Percentiles rank a stretch among this genome's conserved stretches.
phyloP scores from a whole-genome alignment of 2,113 vertebrate species.

The Dasyurus viverrinus region DNA sequence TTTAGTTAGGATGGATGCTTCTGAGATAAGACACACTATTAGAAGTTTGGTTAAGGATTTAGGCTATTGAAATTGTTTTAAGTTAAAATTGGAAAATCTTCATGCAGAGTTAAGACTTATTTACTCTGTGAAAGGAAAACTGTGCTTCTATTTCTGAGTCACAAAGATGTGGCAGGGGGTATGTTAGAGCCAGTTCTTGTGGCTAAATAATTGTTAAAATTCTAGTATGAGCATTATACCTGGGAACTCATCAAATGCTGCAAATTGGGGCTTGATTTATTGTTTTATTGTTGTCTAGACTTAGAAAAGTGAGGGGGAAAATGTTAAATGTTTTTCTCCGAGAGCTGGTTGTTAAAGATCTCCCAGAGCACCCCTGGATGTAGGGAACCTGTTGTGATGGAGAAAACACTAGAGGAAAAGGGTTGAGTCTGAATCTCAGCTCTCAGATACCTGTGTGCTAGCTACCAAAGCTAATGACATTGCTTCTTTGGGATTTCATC shows the following conservation, averaged over 20 bases:
- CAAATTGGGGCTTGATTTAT: neutral
- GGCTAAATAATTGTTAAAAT: neutral
- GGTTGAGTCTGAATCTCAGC: neutral
- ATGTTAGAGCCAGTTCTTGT: neutral
- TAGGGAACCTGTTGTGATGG: neutral
- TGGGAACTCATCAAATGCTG: neutral
- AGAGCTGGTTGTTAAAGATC: neutral
- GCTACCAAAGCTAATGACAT: neutral
- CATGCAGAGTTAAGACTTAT: neutral
- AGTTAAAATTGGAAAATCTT: neutral
- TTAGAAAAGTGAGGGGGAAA: neutral
- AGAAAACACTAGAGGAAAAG: neutral
- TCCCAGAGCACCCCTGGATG: neutral
- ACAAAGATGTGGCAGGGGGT: neutral
- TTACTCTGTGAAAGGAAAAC: constrained; percentile 21
- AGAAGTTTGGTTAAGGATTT: neutral
- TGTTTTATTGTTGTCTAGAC: neutral
- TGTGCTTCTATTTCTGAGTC: neutral
- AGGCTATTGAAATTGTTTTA: constrained; percentile 14
- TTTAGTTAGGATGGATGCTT: neutral
- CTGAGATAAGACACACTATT: neutral
- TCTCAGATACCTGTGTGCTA: neutral
- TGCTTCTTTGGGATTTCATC: neutral
- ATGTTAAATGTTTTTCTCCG: neutral
- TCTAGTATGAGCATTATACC: neutral